Evolutionary conservation across 1,140 invertebrate species (phyloP).

Genomic region (Muscidifurax raptorellus): DNA sequence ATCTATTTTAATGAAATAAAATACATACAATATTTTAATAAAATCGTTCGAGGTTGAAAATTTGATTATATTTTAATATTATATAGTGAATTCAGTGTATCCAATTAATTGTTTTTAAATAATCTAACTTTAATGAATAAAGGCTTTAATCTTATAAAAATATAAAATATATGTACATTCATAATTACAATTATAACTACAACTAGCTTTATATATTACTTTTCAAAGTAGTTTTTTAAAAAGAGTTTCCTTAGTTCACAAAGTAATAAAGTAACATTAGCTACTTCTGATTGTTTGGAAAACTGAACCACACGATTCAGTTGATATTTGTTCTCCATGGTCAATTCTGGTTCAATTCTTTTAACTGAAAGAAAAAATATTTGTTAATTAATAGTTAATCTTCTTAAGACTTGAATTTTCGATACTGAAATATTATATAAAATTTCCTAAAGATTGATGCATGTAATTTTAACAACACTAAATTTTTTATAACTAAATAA

Average conservation of each 20-base stretch:
- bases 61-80: conserved; percentile 41
- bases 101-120: conserved; percentile 57
- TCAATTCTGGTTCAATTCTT: conserved; percentile 61
- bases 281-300: conserved; percentile 52
- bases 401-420: no score
- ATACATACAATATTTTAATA: conserved; percentile 53
- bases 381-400: conserved; percentile 16
- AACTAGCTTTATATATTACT: not conserved
- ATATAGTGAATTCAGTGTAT: conserved; percentile 48
- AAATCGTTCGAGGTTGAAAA: conserved; percentile 53
- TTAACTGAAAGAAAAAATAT: conserved; percentile 61
- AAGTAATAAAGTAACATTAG: conserved; percentile 60
- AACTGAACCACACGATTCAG: conserved; percentile 55
- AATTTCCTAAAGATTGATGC: no score
- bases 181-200: not conserved
- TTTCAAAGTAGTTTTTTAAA: conserved; percentile 58
- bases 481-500: no score
- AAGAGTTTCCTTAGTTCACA: conserved; percentile 62
- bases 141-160: conserved; percentile 54
- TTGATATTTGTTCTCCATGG: conserved; percentile 55
- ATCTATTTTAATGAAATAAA: conserved; percentile 48
- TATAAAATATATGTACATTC: conserved; percentile 26
- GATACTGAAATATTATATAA: no score
- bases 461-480: no score
- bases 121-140: conserved; percentile 66